Base-by-base conservation (phyloP, 1,140 invertebrate genomes). In the Protaetia brevitarsis region DNA sequence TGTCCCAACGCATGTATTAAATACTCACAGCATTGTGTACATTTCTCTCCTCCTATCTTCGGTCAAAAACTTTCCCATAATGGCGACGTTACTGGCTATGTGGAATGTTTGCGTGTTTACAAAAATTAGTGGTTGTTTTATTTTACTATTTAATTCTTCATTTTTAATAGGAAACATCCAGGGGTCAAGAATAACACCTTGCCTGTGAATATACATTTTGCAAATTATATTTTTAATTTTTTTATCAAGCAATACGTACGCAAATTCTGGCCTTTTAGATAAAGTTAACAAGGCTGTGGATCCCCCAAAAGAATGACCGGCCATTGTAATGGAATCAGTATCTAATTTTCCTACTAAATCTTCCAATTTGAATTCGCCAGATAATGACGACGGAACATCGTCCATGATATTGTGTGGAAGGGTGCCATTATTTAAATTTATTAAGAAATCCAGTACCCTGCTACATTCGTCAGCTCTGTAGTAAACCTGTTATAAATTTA, bases 251-350 rank as follows among this genome's bases (percentile, higher is more conserved):
- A 16, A 31, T 66, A 76, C 79, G 76, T 79, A 86, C 85, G 80
- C 82, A 67, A 87, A 83, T 71, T 86, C 73, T 26, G 72, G 69
- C 66, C 87, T 83, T 62, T 76, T 78, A 0, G 82, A 79, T 13
- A 87, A 72, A 1, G 85, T 80, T 16, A 83, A 77, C 2, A 89
- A 71, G 28, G 82, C 79, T 2, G 88, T 86, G 8, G 86, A 83
- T 7, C 83, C 88, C 7, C 88, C 88, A 79, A 90, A 89, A 1
- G 87, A 89, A 78, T 89, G 88, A 0, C 88, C 88, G 60, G 82
- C 82, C 27, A 88, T 78, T 0, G 81, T 76, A 2, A 84, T 78
- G 65, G 77, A 76, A 4, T 78, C 72, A 11, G 87, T 51, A 73
- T 89, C 85, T 58, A 90, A 70, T 13, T 80, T 76, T 19, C 80